phyloP scores from a whole-genome alignment of 2,113 vertebrate genomes.

The Alethe castanea region DNA sequence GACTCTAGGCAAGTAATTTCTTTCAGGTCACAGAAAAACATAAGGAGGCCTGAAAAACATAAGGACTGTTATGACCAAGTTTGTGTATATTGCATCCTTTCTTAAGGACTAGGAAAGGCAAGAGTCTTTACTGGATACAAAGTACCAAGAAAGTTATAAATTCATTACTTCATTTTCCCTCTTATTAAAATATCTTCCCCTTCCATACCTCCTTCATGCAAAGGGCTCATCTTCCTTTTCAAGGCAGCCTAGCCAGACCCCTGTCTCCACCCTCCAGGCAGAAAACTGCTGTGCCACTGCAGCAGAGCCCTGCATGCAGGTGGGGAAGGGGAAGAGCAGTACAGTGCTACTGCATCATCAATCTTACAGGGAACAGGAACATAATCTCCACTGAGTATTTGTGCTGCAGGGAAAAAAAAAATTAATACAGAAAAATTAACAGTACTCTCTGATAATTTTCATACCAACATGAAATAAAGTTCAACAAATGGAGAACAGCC shows the following conservation, averaged over 20 bases:
- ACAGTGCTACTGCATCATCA: no score
- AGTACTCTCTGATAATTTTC: neutral
- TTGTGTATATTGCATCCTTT: neutral
- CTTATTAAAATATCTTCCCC: neutral
- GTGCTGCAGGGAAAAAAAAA: neutral
- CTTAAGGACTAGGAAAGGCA: neutral
- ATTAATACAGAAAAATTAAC: accelerated
- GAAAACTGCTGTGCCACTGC: neutral
- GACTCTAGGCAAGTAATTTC: neutral
- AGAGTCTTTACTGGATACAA: neutral
- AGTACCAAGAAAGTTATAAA: neutral
- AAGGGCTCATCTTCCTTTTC: neutral
- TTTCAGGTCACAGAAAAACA: neutral
- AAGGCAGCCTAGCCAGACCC: neutral
- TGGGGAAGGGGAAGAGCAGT: neutral
- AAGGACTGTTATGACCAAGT: neutral
- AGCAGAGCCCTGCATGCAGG: accelerated
- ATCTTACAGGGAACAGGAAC: no score
- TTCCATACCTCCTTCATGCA: neutral
- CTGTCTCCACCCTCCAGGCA: neutral
- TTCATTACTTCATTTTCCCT: neutral
- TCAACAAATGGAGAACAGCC: neutral
- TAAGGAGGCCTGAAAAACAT: neutral
- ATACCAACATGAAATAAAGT: neutral
- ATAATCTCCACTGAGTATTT: neutral